A percentile compares a stretch with the other conserved stretches of the same genome.
These are phyloP conservation scores for Xanthostigma xanthostigma DNA, from an alignment of 2,888 invertebrate species.

Conservation along the genomic window DNA sequence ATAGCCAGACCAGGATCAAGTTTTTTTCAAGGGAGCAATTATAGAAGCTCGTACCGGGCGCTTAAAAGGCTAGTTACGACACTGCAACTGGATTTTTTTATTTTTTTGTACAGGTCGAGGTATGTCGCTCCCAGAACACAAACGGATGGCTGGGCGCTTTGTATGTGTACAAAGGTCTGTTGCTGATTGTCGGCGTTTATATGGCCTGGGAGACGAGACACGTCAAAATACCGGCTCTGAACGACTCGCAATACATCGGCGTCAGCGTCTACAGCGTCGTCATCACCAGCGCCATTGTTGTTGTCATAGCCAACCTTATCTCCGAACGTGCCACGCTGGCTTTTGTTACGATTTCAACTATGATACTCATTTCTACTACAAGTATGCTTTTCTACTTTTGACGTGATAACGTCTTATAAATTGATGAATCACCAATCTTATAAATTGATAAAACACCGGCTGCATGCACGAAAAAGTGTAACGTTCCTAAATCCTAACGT, in stretches of 20 bases:
- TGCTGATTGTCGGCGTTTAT: slow-evolving; percentile 79
- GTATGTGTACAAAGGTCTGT: slow-evolving; percentile 79
- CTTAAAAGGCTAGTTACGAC: too few species aligned
- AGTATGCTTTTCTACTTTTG: slow-evolving; percentile 23
- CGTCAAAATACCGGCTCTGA: slow-evolving; percentile 80
- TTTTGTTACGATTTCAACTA: slow-evolving; percentile 65
- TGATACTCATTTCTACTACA: slow-evolving; percentile 76
- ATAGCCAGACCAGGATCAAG: too few species aligned
- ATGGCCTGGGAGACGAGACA: slow-evolving; percentile 94
- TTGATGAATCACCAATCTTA: too few species aligned
- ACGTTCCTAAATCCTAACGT: too few species aligned
- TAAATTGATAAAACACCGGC: too few species aligned
- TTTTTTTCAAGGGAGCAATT: too few species aligned
- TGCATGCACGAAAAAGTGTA: too few species aligned
- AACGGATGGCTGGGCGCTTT: slow-evolving; percentile 81
- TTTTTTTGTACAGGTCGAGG: slow-evolving; percentile 55
- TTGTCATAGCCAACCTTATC: slow-evolving; percentile 76
- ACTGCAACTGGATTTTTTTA: background rate
- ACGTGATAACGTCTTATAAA: too few species aligned
- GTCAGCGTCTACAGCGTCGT: slow-evolving; percentile 87
- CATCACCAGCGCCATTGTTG: slow-evolving; percentile 73
- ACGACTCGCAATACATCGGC: slow-evolving; percentile 88
- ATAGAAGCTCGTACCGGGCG: too few species aligned
- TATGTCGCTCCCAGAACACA: slow-evolving; percentile 75
- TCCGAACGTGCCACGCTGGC: slow-evolving; percentile 67